Evolutionary conservation across 2,797 vertebrate species (phyloP).

Genomic region (Sciaenops ocellatus): DNA sequence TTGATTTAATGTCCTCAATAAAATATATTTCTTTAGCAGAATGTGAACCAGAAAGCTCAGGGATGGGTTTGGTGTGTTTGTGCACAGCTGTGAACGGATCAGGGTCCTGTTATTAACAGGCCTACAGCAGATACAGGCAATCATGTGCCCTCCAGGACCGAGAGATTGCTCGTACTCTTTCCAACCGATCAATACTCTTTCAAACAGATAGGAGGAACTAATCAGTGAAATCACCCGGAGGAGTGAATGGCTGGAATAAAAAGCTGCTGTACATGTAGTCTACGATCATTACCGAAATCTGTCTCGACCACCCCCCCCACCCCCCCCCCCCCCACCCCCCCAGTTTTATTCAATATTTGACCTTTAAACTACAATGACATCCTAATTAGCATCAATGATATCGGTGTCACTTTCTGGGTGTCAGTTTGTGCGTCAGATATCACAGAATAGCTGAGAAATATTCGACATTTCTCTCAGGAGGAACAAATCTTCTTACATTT

Average conservation of each 20-base stretch:
- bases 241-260: conserved; percentile 21
- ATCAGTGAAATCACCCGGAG: conserved; percentile 44
- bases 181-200: conserved; percentile 44
- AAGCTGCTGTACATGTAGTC: conserved; percentile 8
- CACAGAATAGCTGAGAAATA: neutral
- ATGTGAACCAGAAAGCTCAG: conserved; percentile 25
- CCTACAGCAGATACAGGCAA: conserved; percentile 27
- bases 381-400: conserved; percentile 34
- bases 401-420: neutral
- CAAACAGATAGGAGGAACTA: conserved; percentile 34
- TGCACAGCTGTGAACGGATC: conserved; percentile 1
- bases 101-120: conserved; percentile 27
- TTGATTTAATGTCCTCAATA: neutral
- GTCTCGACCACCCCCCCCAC: too few species aligned
- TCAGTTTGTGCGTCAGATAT: conserved; percentile 7
- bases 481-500: neutral
- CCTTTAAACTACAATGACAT: conserved; percentile 39
- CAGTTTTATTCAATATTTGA: conserved; percentile 26
- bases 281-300: conserved; percentile 34
- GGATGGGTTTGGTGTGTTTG: neutral
- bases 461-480: conserved; percentile 31
- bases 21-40: conserved; percentile 4
- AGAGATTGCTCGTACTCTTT: conserved; percentile 23
- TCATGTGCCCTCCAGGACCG: neutral
- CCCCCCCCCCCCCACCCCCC: too few species aligned